Conservation (phyloP, 2,797 vertebrate genomes). For the Tinamus major region DNA sequence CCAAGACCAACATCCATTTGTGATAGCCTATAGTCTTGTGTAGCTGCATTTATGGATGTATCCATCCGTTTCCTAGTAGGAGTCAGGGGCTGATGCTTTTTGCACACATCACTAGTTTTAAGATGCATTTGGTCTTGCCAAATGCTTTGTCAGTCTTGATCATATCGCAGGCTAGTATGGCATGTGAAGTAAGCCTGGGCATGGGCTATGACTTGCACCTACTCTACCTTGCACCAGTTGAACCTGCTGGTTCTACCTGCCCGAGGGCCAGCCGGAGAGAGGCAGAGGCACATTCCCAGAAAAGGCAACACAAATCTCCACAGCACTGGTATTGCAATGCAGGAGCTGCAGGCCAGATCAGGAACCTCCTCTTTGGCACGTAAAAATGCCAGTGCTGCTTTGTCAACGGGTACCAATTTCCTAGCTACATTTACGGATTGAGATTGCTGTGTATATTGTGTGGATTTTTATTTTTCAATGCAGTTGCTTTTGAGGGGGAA, state of each 20-base stretch:
- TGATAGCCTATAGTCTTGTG: neutral
- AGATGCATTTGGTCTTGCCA: neutral
- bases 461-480: neutral
- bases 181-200: neutral
- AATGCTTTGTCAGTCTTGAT: neutral
- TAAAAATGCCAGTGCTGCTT: slow-evolving; percentile 1
- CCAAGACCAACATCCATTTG: fast-evolving
- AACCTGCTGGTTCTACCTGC: slow-evolving; percentile 3
- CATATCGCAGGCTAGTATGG: fast-evolving
- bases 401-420: neutral
- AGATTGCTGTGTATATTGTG: neutral
- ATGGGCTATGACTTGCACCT: neutral
- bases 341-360: slow-evolving; percentile 7
- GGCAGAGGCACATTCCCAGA: neutral
- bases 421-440: neutral
- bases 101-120: neutral
- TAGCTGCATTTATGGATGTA: neutral
- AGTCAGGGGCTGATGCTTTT: neutral
- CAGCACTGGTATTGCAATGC: fast-evolving
- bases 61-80: neutral
- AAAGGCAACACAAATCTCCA: neutral
- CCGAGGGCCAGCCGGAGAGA: fast-evolving
- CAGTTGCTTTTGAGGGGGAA: neutral
- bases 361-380: neutral
- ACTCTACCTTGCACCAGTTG: neutral